phyloP scores from a whole-genome alignment of 2,113 vertebrate species.

The Tringa solitaria region DNA sequence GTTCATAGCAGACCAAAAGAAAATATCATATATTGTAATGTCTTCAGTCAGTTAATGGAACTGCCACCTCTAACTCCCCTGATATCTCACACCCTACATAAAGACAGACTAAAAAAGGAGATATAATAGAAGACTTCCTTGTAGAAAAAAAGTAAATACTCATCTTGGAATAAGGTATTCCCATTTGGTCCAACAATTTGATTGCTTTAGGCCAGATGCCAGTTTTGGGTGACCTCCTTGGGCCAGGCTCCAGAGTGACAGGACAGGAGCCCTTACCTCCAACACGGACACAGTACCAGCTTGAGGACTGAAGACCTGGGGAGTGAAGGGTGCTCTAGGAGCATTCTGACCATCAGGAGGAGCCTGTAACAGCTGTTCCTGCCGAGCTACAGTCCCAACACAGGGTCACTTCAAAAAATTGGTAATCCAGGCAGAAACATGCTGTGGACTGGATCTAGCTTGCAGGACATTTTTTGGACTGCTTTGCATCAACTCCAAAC shows the following conservation, averaged over 20 bases:
- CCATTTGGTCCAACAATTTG: not conserved
- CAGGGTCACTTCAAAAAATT: constrained; percentile 40
- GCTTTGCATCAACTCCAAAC: not conserved
- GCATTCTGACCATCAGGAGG: not conserved
- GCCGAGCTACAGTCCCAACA: not conserved
- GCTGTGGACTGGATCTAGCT: constrained; percentile 12
- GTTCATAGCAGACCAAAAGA: not conserved
- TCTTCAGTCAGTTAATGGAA: not conserved
- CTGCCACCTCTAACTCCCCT: not conserved
- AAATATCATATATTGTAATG: not conserved
- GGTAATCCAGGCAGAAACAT: constrained; percentile 12
- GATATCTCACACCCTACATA: not conserved
- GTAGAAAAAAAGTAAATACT: not conserved
- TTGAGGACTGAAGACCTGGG: not conserved
- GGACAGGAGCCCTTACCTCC: not conserved
- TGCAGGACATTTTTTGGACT: constrained; percentile 14
- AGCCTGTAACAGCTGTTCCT: constrained; percentile 34
- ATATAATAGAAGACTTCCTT: not conserved
- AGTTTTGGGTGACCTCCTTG: not conserved
- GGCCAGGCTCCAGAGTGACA: not conserved
- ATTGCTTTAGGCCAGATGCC: not conserved
- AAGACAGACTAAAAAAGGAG: not conserved
- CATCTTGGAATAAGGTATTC: not conserved
- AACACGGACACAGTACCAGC: not conserved
- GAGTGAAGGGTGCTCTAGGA: not conserved